Conservation (phyloP, 2,888 invertebrate species). For the Uloborus plumipes region DNA sequence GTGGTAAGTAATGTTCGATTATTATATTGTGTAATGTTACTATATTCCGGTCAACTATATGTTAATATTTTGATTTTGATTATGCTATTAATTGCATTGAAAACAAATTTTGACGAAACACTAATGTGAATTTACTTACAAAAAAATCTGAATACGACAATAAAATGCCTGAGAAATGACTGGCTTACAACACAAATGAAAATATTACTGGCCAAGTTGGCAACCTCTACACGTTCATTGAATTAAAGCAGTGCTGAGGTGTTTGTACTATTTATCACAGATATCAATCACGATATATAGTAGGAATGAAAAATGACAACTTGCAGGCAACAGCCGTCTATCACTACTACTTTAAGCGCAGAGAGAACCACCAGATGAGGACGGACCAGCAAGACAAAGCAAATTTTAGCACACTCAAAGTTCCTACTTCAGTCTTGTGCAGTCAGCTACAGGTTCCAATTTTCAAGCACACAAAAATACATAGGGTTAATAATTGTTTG, state of each 20-base stretch:
- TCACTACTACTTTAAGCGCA: conserved; percentile 54
- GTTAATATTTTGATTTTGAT: neutral
- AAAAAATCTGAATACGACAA: neutral
- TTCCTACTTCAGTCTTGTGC: neutral
- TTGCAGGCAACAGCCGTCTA: conserved; percentile 48
- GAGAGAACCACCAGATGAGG: conserved; percentile 49
- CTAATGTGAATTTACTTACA: too few relatives aligned
- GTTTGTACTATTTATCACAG: conserved; percentile 63
- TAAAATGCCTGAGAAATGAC: conserved; percentile 44
- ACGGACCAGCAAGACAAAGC: conserved; percentile 51
- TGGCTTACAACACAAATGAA: conserved; percentile 27
- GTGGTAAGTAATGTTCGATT: too few relatives aligned
- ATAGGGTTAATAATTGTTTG: too few relatives aligned
- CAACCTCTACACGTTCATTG: conserved; percentile 1
- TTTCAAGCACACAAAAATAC: too few relatives aligned
- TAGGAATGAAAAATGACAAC: conserved; percentile 48
- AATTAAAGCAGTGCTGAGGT: conserved; percentile 18
- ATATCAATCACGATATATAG: conserved; percentile 52
- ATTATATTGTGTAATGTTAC: too few relatives aligned
- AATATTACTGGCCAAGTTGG: neutral
- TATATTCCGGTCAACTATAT: too few relatives aligned
- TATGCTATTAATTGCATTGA: neutral
- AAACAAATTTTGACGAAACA: neutral
- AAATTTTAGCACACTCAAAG: conserved; percentile 17
- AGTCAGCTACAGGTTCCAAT: too few relatives aligned